phyloP scores from a whole-genome alignment of 2,113 vertebrate species.

The Etheostoma cragini region DNA sequence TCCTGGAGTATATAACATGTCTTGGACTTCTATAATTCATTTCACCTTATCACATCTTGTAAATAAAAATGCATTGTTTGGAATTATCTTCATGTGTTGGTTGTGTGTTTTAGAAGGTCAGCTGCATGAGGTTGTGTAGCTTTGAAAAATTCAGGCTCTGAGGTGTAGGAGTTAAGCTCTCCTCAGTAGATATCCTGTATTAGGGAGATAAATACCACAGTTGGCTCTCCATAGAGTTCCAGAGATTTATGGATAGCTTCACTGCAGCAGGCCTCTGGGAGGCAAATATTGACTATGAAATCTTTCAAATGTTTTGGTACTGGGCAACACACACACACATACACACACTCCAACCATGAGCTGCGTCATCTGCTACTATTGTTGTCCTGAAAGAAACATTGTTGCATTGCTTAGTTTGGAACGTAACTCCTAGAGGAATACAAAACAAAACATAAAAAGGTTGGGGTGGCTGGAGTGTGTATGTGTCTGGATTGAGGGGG shows the following conservation, averaged over 20 bases:
- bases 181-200: conserved; percentile 51
- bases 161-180: conserved; percentile 57
- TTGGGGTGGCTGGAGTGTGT: not conserved
- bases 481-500: conserved; percentile 32
- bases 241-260: conserved; percentile 66
- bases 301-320: conserved; percentile 46
- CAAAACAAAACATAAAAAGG: conserved; percentile 27
- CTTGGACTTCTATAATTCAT: conserved; percentile 6
- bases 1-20: not conserved
- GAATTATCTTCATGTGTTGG: conserved; percentile 21
- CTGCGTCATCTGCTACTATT: conserved; percentile 58
- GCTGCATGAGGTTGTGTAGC: conserved; percentile 28
- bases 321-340: conserved; percentile 20
- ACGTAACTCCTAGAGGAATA: conserved; percentile 35
- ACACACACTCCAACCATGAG: conserved; percentile 25
- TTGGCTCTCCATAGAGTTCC: conserved; percentile 56
- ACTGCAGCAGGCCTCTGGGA: conserved; percentile 53
- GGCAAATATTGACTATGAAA: conserved; percentile 53
- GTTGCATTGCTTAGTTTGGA: conserved; percentile 49
- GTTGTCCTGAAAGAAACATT: conserved; percentile 40
- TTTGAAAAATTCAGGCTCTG: conserved; percentile 46
- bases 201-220: conserved; percentile 70
- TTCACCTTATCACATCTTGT: not conserved
- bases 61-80: conserved; percentile 39
- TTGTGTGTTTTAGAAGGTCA: conserved; percentile 26